phyloP scores from a whole-genome alignment of 2,797 vertebrate genomes.

The Muscicapa striata region DNA sequence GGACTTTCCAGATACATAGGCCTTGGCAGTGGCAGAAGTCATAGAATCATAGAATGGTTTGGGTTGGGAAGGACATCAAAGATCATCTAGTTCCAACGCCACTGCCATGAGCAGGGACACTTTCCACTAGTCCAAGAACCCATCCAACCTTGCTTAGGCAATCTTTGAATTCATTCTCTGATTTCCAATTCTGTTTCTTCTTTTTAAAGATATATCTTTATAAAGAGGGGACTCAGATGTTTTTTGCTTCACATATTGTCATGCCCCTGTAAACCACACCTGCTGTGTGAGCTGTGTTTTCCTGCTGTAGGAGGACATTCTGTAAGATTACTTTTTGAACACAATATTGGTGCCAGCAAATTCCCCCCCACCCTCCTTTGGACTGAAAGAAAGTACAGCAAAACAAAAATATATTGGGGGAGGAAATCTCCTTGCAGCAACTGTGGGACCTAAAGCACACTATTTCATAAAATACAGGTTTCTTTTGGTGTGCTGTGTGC shows the following conservation, averaged over 20 bases:
- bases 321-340: background rate
- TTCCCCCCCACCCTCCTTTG: background rate
- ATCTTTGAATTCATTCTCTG: background rate
- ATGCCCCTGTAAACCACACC: background rate
- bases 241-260: background rate
- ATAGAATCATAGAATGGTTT: background rate
- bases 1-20: background rate
- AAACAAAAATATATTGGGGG: background rate
- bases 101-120: no score
- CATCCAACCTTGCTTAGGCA: background rate
- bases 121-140: background rate
- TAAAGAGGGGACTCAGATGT: background rate
- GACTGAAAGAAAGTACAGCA: background rate
- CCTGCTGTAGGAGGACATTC: background rate
- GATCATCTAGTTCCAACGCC: background rate
- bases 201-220: background rate
- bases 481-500: background rate
- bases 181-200: background rate
- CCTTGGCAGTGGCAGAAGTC: background rate
- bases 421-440: background rate
- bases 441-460: background rate
- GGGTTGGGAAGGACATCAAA: background rate
- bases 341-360: background rate
- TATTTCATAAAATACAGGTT: background rate
- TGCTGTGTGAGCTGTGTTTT: background rate